Conservation (phyloP, 2,797 vertebrate genomes). For the Phylloscopus collybita region DNA sequence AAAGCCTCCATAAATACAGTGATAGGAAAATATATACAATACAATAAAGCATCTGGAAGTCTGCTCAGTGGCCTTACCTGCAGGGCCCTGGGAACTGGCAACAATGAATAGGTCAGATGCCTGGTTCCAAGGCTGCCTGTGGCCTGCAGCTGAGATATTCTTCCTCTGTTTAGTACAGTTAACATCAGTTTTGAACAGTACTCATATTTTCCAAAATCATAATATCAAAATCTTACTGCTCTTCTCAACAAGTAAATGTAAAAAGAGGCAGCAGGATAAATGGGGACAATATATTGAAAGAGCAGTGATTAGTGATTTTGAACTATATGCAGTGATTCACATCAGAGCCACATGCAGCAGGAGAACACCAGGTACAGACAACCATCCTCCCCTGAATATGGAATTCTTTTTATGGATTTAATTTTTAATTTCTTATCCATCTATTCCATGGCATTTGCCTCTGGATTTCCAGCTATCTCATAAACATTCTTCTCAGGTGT, state of each 20-base stretch:
- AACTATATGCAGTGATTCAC: background rate
- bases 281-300: background rate
- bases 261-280: background rate
- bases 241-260: background rate
- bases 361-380: background rate
- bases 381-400: background rate
- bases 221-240: background rate
- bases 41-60: background rate
- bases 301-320: background rate
- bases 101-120: background rate
- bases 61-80: background rate
- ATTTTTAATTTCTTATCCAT: background rate
- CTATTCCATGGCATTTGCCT: background rate
- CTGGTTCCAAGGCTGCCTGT: background rate
- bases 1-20: background rate
- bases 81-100: background rate
- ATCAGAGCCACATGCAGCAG: background rate
- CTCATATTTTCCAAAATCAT: background rate
- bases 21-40: background rate
- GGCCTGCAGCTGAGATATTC: background rate
- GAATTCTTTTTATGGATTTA: background rate
- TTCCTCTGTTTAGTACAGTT: background rate
- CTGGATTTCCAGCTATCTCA: background rate
- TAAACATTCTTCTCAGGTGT: background rate
- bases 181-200: background rate